Evolutionary conservation across 2,113 vertebrate species (phyloP).

Genomic region (Hippocampus abdominalis): DNA sequence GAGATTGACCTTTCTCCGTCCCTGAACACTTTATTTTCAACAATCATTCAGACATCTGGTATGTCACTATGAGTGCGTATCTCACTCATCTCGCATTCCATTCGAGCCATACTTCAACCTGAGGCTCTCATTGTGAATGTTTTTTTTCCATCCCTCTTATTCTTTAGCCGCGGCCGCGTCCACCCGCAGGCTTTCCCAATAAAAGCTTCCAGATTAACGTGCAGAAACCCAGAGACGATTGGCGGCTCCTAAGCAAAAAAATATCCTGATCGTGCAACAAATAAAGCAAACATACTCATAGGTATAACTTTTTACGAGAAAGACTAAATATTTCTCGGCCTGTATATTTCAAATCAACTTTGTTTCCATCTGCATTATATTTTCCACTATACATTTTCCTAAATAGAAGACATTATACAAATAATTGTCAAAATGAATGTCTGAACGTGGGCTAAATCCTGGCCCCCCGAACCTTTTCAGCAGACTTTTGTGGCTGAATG

Average conservation of each 20-base stretch:
- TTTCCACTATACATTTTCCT: constrained; percentile 49
- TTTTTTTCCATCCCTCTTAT: not conserved
- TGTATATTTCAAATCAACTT: not conserved
- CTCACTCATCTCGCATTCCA: constrained; percentile 1
- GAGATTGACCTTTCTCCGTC: no score
- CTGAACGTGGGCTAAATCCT: constrained; percentile 55
- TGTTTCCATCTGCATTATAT: constrained; percentile 31
- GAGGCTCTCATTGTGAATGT: not conserved
- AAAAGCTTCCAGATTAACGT: not conserved
- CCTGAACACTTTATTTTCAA: not conserved
- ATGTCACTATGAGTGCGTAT: not conserved
- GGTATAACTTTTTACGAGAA: constrained; percentile 3
- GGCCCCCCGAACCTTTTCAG: constrained; percentile 27
- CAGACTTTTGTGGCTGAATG: constrained; percentile 55
- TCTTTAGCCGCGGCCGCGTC: not conserved
- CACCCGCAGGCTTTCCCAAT: not conserved
- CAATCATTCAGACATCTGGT: not conserved
- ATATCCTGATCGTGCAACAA: not conserved
- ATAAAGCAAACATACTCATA: not conserved
- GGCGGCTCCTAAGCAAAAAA: not conserved
- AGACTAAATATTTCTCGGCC: constrained; percentile 19
- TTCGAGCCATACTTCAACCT: not conserved
- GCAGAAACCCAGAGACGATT: not conserved
- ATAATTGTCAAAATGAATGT: constrained; percentile 61
- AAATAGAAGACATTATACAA: constrained; percentile 42